Conservation (phyloP, 2,888 invertebrate species). For the Drosophila pegasa region DNA sequence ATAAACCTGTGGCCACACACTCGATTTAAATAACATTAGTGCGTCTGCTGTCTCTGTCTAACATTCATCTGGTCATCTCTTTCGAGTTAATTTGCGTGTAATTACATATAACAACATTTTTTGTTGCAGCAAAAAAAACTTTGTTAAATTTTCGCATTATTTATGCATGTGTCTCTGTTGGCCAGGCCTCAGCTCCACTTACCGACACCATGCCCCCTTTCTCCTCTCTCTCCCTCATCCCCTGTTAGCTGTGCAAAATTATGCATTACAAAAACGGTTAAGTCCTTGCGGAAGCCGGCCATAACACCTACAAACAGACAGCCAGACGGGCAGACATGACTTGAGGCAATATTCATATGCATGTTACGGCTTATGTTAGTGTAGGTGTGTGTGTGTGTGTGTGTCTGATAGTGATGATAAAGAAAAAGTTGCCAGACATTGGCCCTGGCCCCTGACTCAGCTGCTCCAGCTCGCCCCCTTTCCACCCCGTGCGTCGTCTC, state of each 20-base stretch:
- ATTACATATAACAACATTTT: conserved; percentile 66
- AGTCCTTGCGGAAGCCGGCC: conserved; percentile 80
- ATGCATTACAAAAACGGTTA: conserved; percentile 81
- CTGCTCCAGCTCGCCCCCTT: not conserved
- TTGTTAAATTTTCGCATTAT: conserved; percentile 63
- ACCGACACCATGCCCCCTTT: not conserved
- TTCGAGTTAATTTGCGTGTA: conserved; percentile 73
- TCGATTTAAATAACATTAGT: conserved; percentile 72
- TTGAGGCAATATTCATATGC: conserved; percentile 73
- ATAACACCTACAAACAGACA: conserved; percentile 72
- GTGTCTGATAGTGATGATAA: conserved; percentile 70
- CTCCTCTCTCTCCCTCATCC: not conserved
- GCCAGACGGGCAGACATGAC: conserved; percentile 51
- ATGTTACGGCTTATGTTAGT: conserved; percentile 53
- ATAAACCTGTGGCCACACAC: conserved; percentile 58
- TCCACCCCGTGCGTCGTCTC: not conserved
- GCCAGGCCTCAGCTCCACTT: not conserved
- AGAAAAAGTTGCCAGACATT: conserved; percentile 75
- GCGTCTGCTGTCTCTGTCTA: conserved; percentile 6
- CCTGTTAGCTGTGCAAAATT: conserved; percentile 59
- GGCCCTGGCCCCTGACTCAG: conserved; percentile 13
- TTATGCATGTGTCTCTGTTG: conserved; percentile 63
- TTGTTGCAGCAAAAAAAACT: conserved; percentile 27
- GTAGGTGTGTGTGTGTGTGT: not conserved
- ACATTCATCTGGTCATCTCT: conserved; percentile 4